Conservation (phyloP, 2,797 vertebrate species). For the Propithecus deckenii region DNA sequence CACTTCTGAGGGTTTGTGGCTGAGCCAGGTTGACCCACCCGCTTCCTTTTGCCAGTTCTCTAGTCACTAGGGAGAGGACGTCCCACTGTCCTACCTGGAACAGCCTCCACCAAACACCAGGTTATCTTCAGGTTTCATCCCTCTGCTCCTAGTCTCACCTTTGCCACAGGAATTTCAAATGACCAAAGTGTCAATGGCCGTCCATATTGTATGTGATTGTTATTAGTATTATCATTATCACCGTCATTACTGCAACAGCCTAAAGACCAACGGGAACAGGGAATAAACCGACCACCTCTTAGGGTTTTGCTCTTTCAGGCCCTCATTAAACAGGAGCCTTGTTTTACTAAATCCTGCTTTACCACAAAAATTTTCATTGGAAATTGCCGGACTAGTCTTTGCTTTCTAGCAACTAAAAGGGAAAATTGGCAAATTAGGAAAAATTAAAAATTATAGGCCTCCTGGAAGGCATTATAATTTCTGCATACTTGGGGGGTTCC, state of each 20-base stretch:
- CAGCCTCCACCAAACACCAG: neutral
- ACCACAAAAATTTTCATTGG: neutral
- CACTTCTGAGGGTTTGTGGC: neutral
- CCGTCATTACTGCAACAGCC: neutral
- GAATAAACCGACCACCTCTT: neutral
- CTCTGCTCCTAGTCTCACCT: neutral
- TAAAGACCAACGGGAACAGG: neutral
- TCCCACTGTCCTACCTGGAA: neutral
- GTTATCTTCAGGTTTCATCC: neutral
- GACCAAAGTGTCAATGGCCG: neutral
- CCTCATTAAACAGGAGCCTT: neutral
- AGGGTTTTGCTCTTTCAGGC: neutral
- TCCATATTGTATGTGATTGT: neutral
- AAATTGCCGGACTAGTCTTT: neutral
- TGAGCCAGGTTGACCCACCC: neutral
- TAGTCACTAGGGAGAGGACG: too few species aligned
- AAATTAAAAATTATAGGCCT: neutral
- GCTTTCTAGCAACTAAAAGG: neutral
- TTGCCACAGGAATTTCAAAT: neutral
- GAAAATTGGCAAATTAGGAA: neutral
- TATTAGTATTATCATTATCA: neutral
- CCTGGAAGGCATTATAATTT: neutral
- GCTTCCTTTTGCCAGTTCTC: neutral
- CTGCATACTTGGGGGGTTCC: neutral
- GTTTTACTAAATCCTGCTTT: neutral